Evolutionary conservation across 2,113 vertebrate species (phyloP).

Genomic region (Lethenteron reissneri): DNA sequence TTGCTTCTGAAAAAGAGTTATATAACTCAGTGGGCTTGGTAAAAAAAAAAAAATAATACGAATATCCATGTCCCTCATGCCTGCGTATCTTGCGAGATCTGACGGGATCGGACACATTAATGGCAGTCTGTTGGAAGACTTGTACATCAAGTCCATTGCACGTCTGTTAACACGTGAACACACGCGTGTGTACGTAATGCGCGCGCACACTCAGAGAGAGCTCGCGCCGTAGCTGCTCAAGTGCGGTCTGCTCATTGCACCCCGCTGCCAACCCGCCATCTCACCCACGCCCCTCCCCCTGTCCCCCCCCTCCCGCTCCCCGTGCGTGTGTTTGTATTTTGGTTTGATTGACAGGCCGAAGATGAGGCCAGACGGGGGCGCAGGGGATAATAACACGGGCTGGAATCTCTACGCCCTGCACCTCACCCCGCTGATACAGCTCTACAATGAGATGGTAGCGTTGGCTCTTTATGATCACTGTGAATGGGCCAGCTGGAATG

Average conservation of each 20-base stretch:
- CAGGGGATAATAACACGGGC: neutral
- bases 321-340: neutral
- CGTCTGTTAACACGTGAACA: too few relatives aligned
- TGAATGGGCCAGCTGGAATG: neutral
- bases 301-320: neutral
- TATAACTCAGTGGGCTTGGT: too few relatives aligned
- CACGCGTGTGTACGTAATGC: too few relatives aligned
- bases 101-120: too few relatives aligned
- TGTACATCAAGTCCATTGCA: too few relatives aligned
- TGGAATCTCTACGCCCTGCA: slow-evolving; percentile 6
- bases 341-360: neutral
- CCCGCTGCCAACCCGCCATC: neutral
- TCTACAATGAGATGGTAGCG: slow-evolving; percentile 6
- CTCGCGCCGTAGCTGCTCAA: neutral
- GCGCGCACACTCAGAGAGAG: too few relatives aligned
- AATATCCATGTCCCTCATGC: too few relatives aligned
- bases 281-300: neutral
- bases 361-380: too few relatives aligned
- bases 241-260: neutral
- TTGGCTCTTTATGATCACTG: neutral
- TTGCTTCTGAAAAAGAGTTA: too few relatives aligned
- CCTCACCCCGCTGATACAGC: neutral
- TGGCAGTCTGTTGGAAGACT: too few relatives aligned
- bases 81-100: too few relatives aligned
- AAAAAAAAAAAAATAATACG: too few relatives aligned